A percentile compares a stretch with the other conserved stretches of the same genome.
Evolutionary conservation across 2,797 vertebrate genomes (phyloP).

Genomic region (Antennarius maculatus): DNA sequence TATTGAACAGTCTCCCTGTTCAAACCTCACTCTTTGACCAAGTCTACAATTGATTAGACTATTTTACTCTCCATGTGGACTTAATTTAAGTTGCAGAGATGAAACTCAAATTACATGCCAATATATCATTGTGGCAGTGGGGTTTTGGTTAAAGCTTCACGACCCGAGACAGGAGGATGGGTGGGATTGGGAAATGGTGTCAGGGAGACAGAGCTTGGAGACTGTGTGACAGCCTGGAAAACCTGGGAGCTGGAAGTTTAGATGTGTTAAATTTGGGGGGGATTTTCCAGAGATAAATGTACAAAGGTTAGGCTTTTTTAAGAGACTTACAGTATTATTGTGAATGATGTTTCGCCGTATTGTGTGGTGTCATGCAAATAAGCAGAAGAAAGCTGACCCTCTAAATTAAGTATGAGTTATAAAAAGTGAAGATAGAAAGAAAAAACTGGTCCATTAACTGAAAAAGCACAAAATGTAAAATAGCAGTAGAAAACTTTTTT

Average conservation of each 20-base stretch:
- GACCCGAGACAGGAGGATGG: no score
- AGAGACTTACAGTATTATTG: no score
- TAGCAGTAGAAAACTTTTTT: background rate
- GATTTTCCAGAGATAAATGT: no score
- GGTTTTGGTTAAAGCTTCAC: no score
- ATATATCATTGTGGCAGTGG: background rate
- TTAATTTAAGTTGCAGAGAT: slow-evolving; percentile 20
- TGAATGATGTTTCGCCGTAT: no score
- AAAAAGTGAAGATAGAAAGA: background rate
- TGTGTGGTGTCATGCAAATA: background rate
- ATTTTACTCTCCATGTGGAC: slow-evolving; percentile 22
- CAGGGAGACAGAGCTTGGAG: no score
- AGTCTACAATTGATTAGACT: background rate
- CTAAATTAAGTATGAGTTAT: slow-evolving; percentile 9
- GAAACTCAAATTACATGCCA: background rate
- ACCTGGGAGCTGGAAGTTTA: no score
- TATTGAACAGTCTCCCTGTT: slow-evolving; percentile 4
- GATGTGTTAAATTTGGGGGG: no score
- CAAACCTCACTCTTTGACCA: background rate
- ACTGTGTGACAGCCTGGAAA: no score
- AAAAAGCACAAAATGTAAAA: background rate
- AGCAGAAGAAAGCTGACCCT: background rate
- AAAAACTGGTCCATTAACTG: background rate
- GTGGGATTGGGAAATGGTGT: no score
- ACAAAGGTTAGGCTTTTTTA: no score